phyloP scores from a whole-genome alignment of 2,888 invertebrate species.

The Andrena dorsata region DNA sequence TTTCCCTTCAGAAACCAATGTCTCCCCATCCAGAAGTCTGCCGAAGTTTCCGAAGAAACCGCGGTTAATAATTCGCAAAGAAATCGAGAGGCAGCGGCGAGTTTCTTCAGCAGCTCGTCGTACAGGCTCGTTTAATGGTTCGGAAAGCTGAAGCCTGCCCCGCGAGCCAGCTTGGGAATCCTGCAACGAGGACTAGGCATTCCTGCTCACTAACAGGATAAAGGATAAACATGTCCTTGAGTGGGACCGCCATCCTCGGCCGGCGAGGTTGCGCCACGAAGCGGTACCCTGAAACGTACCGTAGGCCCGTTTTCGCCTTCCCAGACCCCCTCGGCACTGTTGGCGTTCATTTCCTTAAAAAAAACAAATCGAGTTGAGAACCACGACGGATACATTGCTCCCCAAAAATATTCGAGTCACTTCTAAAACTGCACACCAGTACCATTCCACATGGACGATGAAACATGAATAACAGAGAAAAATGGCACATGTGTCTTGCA shows the following conservation, averaged over 20 bases:
- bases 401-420: no score
- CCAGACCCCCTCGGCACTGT: background rate
- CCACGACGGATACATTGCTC: no score
- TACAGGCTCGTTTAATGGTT: conserved; percentile 59
- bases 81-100: conserved; percentile 36
- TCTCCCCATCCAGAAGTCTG: no score
- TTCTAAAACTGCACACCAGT: no score
- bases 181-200: conserved; percentile 65
- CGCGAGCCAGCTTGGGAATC: conserved; percentile 51
- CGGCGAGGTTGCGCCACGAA: conserved; percentile 63
- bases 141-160: conserved; percentile 44
- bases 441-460: no score
- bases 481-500: no score
- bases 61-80: conserved; percentile 20
- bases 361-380: no score
- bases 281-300: conserved; percentile 62
- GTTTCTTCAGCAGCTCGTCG: conserved; percentile 46
- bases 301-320: conserved; percentile 45
- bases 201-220: conserved; percentile 71
- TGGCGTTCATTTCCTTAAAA: no score
- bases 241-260: conserved; percentile 68
- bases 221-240: conserved; percentile 75
- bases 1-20: no score
- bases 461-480: no score
- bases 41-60: background rate